phyloP scores from a whole-genome alignment of 64 coral and sea anemone species.

The Exaiptasia diaphana region DNA sequence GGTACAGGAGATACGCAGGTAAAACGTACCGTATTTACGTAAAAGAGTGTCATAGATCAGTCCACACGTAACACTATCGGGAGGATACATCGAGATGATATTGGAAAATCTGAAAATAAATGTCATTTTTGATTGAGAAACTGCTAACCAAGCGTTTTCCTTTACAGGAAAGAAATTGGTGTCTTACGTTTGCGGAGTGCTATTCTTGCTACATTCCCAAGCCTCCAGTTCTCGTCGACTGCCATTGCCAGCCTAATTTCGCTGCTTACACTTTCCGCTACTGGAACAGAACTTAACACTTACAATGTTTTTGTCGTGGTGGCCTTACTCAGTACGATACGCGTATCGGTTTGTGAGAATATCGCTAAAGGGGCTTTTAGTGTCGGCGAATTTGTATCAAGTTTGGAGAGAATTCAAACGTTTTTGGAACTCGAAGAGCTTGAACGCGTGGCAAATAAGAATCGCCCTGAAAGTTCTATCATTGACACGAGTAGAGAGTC shows the following conservation, averaged over 20 bases:
- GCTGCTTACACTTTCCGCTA: conserved; percentile 21
- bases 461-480: not conserved
- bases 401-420: not conserved
- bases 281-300: conserved; percentile 40
- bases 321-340: conserved; percentile 47
- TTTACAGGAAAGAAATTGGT: conserved; percentile 49
- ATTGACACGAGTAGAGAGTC: not conserved
- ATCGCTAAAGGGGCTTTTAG: not conserved
- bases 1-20: conserved; percentile 61
- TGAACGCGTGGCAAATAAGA: not conserved
- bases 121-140: no score
- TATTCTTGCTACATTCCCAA: conserved; percentile 61
- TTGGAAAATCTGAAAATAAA: no score
- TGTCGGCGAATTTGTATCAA: conserved; percentile 19
- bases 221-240: conserved; percentile 44
- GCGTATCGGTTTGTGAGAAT: conserved; percentile 19
- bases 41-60: no score
- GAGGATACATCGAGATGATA: not conserved
- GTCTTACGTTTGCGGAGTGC: conserved; percentile 37
- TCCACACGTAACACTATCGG: not conserved
- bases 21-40: not conserved
- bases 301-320: conserved; percentile 71
- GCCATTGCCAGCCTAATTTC: conserved; percentile 59
- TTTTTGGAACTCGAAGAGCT: conserved; percentile 21
- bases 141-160: not conserved